Base-by-base conservation (phyloP, 2,888 invertebrate genomes). In the Melanchra persicariae region DNA sequence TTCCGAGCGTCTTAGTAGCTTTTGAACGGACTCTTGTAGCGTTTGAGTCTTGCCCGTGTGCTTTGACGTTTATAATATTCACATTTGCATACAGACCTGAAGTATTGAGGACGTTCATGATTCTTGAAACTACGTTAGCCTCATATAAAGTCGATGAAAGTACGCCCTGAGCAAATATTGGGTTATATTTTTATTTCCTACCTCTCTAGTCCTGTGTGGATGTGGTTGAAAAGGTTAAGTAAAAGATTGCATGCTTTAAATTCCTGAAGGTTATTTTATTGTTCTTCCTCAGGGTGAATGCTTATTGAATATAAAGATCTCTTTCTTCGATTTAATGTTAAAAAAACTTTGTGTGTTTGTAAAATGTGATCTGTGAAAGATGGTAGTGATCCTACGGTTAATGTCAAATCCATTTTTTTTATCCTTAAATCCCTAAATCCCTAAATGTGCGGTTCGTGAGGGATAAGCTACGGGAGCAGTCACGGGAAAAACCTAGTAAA, bases 41-140 rank as follows among this genome's bases (percentile, higher is more conserved):
- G 1, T 62, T 78, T 64, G 37, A n/a, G 24, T 22, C 30, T 34
- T 12, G 6, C 22, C 34, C 24, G 19, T 58, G 19, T 59, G 26
- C 54, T 81, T 68, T 26, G n/a, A 51, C 40, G 34, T 61, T 19
- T 22, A 49, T 75, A 26, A 54, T 64, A 52, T 30, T 45, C 6
- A 9, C 15, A 77, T 81, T 81, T 70, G 51, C 55, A 52, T 77
- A 47, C 1, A 37, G 54, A 75, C 37, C 12, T 51, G 49, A 49
- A 47, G 47, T 61, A 10, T 49, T 12, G 40, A 45, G 30, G 24
- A 40, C 12, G 43, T 63, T 63, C 26, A n/a, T 22, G 24, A 40
- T 52, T 65, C 19, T 74, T 58, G 19, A 30, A 45, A 62, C n/a
- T 24, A 51, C 8, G 9, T 68, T 61, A 49, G 26, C 17, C 1